phyloP scores from a whole-genome alignment of 2,113 vertebrate genomes.

The Jacana jacana region DNA sequence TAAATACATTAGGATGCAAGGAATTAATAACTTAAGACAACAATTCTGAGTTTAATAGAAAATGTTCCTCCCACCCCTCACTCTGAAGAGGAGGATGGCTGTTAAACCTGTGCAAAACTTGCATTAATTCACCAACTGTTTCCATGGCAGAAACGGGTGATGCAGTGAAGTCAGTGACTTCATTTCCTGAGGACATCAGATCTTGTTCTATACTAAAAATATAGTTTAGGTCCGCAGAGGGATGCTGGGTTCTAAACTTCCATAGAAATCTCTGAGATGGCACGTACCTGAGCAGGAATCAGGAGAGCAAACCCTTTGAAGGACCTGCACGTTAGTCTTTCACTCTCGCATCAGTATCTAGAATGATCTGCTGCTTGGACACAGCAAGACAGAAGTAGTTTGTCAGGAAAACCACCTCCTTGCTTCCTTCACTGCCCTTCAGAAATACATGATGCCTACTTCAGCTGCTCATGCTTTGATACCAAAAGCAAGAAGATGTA shows the following conservation, averaged over 20 bases:
- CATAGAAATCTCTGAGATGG: neutral
- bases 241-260: constrained; percentile 5
- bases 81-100: constrained; percentile 54
- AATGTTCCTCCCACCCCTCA: constrained; percentile 46
- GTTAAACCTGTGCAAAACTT: constrained; percentile 63
- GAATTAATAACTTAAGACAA: constrained; percentile 64
- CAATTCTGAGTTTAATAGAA: constrained; percentile 60
- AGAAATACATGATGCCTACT: neutral
- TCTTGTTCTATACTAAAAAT: constrained; percentile 46
- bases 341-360: neutral
- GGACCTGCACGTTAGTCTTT: neutral
- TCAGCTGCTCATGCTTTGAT: neutral
- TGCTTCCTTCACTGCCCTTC: neutral
- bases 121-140: constrained; percentile 66
- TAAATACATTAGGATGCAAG: constrained; percentile 60
- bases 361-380: neutral
- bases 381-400: neutral
- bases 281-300: neutral
- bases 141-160: constrained; percentile 61
- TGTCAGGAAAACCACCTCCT: neutral
- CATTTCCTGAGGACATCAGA: constrained; percentile 65
- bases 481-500: neutral
- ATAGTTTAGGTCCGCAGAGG: neutral
- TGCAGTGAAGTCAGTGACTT: constrained; percentile 52
- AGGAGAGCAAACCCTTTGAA: neutral